Base-by-base conservation (phyloP, 1,140 invertebrate species). In the Eriocheir sinensis region DNA sequence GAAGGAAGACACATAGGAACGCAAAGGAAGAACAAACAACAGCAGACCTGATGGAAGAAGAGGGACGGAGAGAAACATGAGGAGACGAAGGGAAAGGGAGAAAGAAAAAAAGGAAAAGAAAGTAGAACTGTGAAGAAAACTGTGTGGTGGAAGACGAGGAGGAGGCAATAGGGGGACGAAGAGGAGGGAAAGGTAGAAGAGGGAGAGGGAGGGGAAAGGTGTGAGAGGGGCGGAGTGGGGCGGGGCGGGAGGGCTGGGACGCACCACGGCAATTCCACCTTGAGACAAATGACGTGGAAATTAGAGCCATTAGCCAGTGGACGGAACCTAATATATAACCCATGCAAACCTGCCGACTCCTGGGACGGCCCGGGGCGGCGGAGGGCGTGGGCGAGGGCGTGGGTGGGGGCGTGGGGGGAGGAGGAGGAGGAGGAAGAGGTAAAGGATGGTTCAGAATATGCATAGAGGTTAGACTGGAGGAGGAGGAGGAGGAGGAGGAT, bases 301-400 rank as follows among this genome's bases (percentile, higher is more conserved):
- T 90, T 90, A 90, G 89, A 21, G 6, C 30, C 89, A 90, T 90
- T 90, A 90, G 48, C 44, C 12, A 32, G 27, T 44, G n/a, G 89
- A 90, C 89, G 89, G 89, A 72, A 21, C 41, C 44, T 90, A 90
- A 90, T 90, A 60, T 90, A 90, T 90, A 90, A 34, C 89, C 41
- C 89, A 90, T 72, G 89, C 89, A 90, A 90, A 90, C 89, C 30
- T 90, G 44, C 27, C 36, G 90, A 60, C 32, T 80, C 36, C 79
- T 72, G 72, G 72, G 27, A 27, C 38, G 38, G 53, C 90, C 34
- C 34, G 90, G n/a, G 90, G 72, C 79, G 90, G 60, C 53, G 27
- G 44, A 34, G 27, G 88, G 34, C 17, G 83, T 86, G 83, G 83
- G 34, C 21, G 83, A 40, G 34, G 83, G 83, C 36, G n/a, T 27